These are phyloP conservation scores for Corythucha ciliata DNA, from an alignment of 2,888 invertebrate genomes.

Conservation along the genomic window DNA sequence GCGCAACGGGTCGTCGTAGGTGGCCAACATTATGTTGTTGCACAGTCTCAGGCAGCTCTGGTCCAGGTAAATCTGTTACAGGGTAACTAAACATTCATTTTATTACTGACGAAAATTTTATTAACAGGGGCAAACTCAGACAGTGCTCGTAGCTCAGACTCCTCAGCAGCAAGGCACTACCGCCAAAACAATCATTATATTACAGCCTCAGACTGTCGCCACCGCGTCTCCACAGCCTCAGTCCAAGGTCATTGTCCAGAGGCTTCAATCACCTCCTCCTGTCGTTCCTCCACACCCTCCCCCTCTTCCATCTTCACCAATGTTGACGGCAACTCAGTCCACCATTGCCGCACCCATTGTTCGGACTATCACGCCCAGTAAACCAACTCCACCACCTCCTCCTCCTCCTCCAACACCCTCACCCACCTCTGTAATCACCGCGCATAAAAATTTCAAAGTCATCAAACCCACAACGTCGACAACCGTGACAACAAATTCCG, in stretches of 20 bases:
- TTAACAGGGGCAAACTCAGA: conserved; percentile 49
- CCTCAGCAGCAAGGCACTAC: conserved; percentile 55
- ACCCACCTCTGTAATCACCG: background rate
- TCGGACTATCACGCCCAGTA: too few species aligned
- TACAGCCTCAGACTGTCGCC: conserved; percentile 50
- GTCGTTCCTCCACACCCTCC: conserved; percentile 24
- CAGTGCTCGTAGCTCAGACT: conserved; percentile 57
- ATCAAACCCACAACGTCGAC: too few species aligned
- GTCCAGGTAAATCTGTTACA: conserved; percentile 40
- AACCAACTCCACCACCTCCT: background rate
- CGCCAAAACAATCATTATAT: conserved; percentile 59
- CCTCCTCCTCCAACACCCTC: background rate
- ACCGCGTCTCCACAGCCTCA: conserved; percentile 23
- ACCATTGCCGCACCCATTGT: too few species aligned
- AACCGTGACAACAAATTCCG: background rate
- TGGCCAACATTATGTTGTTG: conserved; percentile 56
- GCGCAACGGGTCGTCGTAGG: conserved; percentile 38
- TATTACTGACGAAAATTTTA: background rate
- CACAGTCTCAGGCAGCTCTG: conserved; percentile 53
- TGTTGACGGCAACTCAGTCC: conserved; percentile 3
- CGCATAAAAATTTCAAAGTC: too few species aligned
- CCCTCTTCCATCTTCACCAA: conserved; percentile 11
- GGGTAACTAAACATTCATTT: background rate
- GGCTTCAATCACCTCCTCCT: conserved; percentile 32
- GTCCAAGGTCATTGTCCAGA: conserved; percentile 34